These are phyloP conservation scores for Megaceryle maxima DNA, from an alignment of 2,113 vertebrate genomes.

Conservation along the genomic window DNA sequence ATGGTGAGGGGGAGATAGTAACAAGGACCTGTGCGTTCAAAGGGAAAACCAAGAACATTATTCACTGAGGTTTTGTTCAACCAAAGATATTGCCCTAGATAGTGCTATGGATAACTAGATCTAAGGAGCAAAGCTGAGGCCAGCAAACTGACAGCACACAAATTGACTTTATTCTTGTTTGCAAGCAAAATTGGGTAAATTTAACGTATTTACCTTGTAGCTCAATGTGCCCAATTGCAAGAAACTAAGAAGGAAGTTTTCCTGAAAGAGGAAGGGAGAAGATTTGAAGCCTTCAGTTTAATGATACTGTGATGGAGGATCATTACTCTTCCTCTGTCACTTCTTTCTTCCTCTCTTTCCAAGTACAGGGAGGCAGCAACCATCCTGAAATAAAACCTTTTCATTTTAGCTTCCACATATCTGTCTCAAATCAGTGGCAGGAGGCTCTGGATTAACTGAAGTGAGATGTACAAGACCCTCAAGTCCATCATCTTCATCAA, in stretches of 20 bases:
- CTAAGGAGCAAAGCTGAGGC: background rate
- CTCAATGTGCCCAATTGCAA: background rate
- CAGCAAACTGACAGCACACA: background rate
- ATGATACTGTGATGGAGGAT: background rate
- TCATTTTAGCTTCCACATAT: background rate
- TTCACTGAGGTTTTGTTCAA: background rate
- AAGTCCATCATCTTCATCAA: background rate
- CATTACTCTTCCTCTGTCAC: background rate
- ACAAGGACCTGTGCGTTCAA: background rate
- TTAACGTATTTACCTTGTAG: slow-evolving; percentile 4
- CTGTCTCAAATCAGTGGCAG: background rate
- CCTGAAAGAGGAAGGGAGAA: background rate
- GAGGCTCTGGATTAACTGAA: background rate
- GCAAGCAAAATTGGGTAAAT: slow-evolving; percentile 14
- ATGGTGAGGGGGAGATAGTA: background rate
- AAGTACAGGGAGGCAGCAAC: background rate
- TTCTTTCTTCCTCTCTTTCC: background rate
- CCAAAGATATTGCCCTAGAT: slow-evolving; percentile 25
- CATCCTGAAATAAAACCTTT: background rate
- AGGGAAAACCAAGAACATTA: background rate
- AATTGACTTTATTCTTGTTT: background rate
- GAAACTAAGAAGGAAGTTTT: background rate
- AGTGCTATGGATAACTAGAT: background rate
- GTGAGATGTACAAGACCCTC: background rate
- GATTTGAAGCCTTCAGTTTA: background rate